Evolutionary conservation across 1,140 invertebrate species (phyloP), one percentile per base, ranked within the genome.

Genomic region (Drosophila leontia): DNA sequence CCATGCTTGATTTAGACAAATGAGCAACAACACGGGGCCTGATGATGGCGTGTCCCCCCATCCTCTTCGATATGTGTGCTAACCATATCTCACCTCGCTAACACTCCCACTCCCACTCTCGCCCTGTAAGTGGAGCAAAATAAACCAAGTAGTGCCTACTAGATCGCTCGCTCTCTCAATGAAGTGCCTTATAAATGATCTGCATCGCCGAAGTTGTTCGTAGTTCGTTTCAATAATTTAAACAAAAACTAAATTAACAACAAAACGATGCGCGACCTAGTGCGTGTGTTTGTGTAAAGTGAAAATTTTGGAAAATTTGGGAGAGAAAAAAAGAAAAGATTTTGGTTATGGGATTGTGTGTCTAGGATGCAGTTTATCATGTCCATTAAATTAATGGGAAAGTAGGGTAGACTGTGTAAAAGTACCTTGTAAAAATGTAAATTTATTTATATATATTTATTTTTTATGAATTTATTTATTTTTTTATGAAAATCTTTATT

Each of bases 141-240:
- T 19, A 51, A 60, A 65, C 59, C 11, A 39, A 47, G 65, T 13
- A 35, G 32, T 29, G n/a, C 6, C 26, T 29, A 26, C 59, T 58
- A 50, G 39, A 48, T n/a, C 48, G 57, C 17, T 35, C 45, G 61
- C 34, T 37, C 62, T 17, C 62, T 37, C 44, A 57, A 71, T 80
- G 80, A 88, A 87, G 80, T 80, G 80, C 48, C 82, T 83, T 87
- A 87, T 87, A 88, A 84, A 88, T 87, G 82, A 87, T 83, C 83
- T 84, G 59, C 80, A 80, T 56, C 63, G 78, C 59, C 64, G 55
- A 48, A 39, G 41, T 61, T 79, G 58, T 77, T 71, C 47, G 53
- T 80, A 70, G 80, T 62, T 77, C 77, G 68, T 88, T 83, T 83
- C 63, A 61, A 80, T 83, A 83, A 80, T 80, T 82, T 88, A 88